These are phyloP conservation scores for Drosophila neotestacea DNA, from an alignment of 2,888 invertebrate species.

Conservation along the genomic window DNA sequence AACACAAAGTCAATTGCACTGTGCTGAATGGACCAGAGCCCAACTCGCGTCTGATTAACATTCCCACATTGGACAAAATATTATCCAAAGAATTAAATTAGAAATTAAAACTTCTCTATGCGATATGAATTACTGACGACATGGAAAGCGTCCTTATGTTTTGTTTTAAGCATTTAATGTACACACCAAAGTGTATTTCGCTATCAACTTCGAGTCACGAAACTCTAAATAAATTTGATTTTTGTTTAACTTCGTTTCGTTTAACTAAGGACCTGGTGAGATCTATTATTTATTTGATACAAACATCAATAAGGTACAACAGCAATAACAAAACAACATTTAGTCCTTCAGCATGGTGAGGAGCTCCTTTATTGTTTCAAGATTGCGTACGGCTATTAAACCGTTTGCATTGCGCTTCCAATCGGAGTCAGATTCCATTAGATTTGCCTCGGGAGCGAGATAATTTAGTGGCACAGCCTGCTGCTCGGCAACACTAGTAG, in stretches of 20 bases:
- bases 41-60: constrained; percentile 40
- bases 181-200: constrained; percentile 5
- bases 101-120: neutral
- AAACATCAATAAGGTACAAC: constrained; percentile 48
- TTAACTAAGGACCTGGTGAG: neutral
- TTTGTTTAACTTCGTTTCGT: constrained; percentile 6
- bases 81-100: constrained; percentile 11
- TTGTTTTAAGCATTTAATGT: neutral
- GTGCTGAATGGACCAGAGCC: constrained; percentile 47
- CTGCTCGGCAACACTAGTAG: constrained; percentile 75
- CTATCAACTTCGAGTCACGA: neutral
- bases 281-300: constrained; percentile 22
- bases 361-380: constrained; percentile 51
- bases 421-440: constrained; percentile 41
- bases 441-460: constrained; percentile 16
- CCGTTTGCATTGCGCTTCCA: constrained; percentile 85
- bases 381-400: constrained; percentile 86
- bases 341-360: constrained; percentile 54
- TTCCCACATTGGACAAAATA: constrained; percentile 42
- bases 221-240: constrained; percentile 8
- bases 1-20: constrained; percentile 14
- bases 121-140: constrained; percentile 8
- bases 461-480: constrained; percentile 82
- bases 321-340: constrained; percentile 39
- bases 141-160: constrained; percentile 12